Evolutionary conservation across 2,888 invertebrate species (phyloP), one percentile per base, ranked within the genome.

Genomic region (Pandemis corylana): DNA sequence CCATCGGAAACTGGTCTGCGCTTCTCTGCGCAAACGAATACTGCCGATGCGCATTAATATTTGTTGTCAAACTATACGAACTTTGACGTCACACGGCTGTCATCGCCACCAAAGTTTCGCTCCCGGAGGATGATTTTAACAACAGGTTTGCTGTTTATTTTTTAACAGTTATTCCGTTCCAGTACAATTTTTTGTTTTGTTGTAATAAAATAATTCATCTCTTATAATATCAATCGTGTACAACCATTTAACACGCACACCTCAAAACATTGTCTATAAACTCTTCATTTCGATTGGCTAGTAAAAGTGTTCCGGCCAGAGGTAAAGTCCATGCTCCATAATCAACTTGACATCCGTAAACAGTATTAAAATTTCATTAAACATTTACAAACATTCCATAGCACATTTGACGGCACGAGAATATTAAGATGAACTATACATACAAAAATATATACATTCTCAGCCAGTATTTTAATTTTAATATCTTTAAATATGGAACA

Each of bases 361-460:
- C 2, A 36, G 4, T 36, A 36, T 44, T 10, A 44, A 53, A n/a
- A 53, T 53, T 53, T 59, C 59, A 28, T 28, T 28, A 5, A 28
- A 28, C 28, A 10, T 59, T 51, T 51, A 51, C 13, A 49, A 65
- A 63, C 28, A 65, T 65, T 65, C 28, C 28, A 28, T 28, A 5
- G 59, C 59, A 56, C n/a, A 20, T 56, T 56, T 9, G 20, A 56
- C 56, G 9, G 56, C 53, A 53, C 53, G 53, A 20, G 15, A 7
- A 7, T 65, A 65, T 7, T 49, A 20, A 56, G 63, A 46, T 63
- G 63, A 63, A 63, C 59, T 51, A 56, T 44, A 41, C 15, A 49
- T 73, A 64, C 59, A 73, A 68, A 73, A 73, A 68, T 73, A 68
- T 64, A 68, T 56, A 59, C 46, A 41, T 28, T 68, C 61, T 42